phyloP scores from a whole-genome alignment of 2,888 invertebrate genomes.

The Boloria euphrosyne region DNA sequence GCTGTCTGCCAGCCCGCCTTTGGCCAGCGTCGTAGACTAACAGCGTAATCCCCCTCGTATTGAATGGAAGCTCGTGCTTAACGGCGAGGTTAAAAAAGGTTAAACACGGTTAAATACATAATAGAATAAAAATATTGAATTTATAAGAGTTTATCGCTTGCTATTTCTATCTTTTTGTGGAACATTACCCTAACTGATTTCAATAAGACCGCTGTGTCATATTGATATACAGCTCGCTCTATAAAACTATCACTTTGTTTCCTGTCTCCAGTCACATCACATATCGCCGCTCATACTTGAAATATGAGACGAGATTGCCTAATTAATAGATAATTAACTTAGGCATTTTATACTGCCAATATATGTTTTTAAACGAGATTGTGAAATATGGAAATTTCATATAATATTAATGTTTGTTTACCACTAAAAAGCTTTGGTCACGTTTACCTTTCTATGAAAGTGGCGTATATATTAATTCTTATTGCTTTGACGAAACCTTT shows the following conservation, averaged over 20 bases:
- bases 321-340: constrained; percentile 22
- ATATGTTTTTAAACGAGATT: constrained; percentile 14
- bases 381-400: constrained; percentile 20
- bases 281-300: constrained; percentile 19
- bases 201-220: constrained; percentile 15
- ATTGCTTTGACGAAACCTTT: no score
- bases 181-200: constrained; percentile 4
- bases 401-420: constrained; percentile 12
- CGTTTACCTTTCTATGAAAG: background rate
- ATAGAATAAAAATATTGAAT: background rate
- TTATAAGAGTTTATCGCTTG: background rate
- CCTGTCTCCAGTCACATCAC: constrained; percentile 13
- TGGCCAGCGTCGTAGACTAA: no score
- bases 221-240: constrained; percentile 15
- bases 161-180: background rate
- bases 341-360: constrained; percentile 17
- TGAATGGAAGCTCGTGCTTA: no score
- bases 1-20: no score
- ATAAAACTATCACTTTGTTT: constrained; percentile 13
- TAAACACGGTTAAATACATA: no score
- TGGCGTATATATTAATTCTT: no score
- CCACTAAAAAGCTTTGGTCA: background rate
- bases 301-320: constrained; percentile 4
- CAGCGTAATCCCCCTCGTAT: no score
- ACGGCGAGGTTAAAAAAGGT: no score